phyloP scores from a whole-genome alignment of 2,113 vertebrate species.

The Gymnorhina tibicen region DNA sequence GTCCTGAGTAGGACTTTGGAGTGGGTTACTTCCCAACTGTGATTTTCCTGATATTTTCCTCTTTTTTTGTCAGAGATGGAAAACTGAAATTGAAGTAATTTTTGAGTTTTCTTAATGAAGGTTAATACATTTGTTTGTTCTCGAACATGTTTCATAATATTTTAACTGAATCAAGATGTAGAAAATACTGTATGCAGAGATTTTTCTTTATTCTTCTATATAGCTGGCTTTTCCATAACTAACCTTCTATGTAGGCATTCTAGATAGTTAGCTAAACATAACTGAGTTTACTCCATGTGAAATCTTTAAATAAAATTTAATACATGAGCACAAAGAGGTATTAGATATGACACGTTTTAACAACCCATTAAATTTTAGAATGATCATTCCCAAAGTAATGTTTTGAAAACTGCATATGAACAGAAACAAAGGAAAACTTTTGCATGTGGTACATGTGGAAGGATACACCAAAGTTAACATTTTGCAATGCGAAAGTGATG shows the following conservation, averaged over 20 bases:
- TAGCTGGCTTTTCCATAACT: neutral
- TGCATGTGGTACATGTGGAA: neutral
- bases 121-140: neutral
- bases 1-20: neutral
- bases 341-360: neutral
- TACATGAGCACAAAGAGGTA: neutral
- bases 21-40: fast-evolving
- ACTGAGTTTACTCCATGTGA: neutral
- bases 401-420: neutral
- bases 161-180: neutral
- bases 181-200: neutral
- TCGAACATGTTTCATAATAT: neutral
- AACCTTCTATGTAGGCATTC: neutral
- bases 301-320: neutral
- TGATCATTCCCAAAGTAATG: neutral
- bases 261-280: neutral
- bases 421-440: neutral
- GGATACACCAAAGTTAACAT: neutral
- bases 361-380: neutral
- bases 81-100: neutral
- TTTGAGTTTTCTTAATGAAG: neutral
- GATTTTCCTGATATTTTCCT: neutral
- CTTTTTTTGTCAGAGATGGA: neutral
- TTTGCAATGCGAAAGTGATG: neutral
- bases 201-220: neutral